phyloP scores from a whole-genome alignment of 2,888 invertebrate species.

The Holacanthella duospinosa region DNA sequence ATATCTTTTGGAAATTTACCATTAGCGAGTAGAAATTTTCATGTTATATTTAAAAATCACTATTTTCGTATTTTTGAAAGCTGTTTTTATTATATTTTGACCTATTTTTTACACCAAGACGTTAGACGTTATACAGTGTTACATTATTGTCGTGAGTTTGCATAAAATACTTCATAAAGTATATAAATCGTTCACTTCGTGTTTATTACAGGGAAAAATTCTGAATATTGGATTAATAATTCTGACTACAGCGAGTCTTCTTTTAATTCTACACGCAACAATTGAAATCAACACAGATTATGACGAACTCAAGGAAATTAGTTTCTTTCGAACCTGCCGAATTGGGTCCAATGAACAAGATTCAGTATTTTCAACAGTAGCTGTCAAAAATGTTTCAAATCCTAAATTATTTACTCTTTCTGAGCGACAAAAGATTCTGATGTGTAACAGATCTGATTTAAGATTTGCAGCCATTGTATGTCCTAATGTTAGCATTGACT shows the following conservation, averaged over 20 bases:
- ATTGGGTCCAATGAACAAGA: neutral
- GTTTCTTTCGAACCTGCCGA: neutral
- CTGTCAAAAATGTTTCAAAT: too few relatives aligned
- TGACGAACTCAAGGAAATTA: neutral
- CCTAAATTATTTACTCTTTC: neutral
- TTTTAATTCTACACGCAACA: neutral
- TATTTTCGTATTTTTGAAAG: too few relatives aligned
- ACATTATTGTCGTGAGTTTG: too few relatives aligned
- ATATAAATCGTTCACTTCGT: too few relatives aligned
- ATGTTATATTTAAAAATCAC: too few relatives aligned
- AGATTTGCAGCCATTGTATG: neutral
- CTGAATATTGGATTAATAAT: neutral
- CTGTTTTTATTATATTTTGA: too few relatives aligned
- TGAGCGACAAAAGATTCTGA: neutral
- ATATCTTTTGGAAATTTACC: too few relatives aligned
- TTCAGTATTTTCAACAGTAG: neutral
- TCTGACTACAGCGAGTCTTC: neutral
- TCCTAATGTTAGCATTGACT: too few relatives aligned
- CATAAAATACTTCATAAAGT: too few relatives aligned
- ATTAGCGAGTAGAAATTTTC: too few relatives aligned
- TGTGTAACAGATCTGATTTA: neutral
- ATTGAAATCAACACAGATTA: neutral
- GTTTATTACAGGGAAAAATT: neutral
- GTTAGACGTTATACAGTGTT: too few relatives aligned
- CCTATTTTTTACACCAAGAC: too few relatives aligned